Evolutionary conservation across 2,888 invertebrate species (phyloP).

Genomic region (Nebria salina): DNA sequence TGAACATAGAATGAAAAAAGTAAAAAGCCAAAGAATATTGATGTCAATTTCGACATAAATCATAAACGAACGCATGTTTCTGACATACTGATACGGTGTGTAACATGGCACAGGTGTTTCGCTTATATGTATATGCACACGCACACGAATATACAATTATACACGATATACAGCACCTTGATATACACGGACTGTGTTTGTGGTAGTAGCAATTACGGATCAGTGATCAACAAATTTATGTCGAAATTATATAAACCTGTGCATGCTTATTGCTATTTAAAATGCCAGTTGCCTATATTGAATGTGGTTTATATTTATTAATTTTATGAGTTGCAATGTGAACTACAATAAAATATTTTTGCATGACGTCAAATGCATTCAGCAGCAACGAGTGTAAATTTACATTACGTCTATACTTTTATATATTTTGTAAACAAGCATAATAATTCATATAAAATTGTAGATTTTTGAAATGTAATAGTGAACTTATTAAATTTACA

Average conservation of each 20-base stretch:
- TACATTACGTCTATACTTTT: no score
- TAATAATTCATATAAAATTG: no score
- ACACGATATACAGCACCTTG: background rate
- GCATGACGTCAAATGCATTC: no score
- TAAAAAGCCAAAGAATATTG: conserved; percentile 29
- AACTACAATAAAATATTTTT: no score
- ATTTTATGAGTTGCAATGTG: no score
- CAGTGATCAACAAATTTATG: background rate
- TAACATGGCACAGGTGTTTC: conserved; percentile 34
- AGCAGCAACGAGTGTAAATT: no score
- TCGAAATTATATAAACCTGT: background rate
- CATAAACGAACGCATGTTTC: conserved; percentile 34
- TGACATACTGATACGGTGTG: conserved; percentile 26
- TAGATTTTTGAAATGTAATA: no score
- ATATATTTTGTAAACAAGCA: no score
- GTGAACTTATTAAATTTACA: no score
- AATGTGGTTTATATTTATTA: background rate
- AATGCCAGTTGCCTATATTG: background rate
- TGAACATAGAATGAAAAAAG: conserved; percentile 11
- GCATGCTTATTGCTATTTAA: background rate
- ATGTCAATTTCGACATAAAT: conserved; percentile 40
- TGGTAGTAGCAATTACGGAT: background rate
- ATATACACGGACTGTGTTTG: background rate
- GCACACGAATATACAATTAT: background rate
- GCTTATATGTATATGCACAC: conserved; percentile 19